These are phyloP conservation scores for Sussaba pulchella DNA, from an alignment of 2,888 invertebrate genomes.

Conservation along the genomic window DNA sequence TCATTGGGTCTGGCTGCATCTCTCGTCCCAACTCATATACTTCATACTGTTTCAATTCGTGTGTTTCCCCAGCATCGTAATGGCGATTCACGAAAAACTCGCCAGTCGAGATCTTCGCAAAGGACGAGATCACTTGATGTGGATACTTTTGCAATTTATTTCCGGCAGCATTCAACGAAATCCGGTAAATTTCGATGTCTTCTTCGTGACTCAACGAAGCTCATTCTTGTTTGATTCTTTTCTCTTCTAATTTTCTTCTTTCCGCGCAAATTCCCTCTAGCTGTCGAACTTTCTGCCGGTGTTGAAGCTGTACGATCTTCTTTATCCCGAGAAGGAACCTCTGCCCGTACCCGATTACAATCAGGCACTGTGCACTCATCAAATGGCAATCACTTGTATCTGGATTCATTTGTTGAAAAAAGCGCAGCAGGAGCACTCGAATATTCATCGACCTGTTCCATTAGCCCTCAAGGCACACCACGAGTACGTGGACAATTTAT, in stretches of 20 bases:
- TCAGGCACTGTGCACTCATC: conserved; percentile 93
- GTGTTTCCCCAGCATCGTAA: conserved; percentile 96
- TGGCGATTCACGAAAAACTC: conserved; percentile 94
- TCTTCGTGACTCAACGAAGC: neutral
- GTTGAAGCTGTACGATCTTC: conserved; percentile 94
- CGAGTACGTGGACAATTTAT: conserved; percentile 86
- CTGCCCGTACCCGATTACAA: conserved; percentile 95
- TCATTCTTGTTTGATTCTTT: conserved; percentile 1
- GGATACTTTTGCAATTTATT: conserved; percentile 98
- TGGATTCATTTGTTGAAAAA: conserved; percentile 98
- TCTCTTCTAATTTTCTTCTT: neutral
- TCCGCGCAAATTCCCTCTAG: conserved; percentile 81
- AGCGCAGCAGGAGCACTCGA: conserved; percentile 94
- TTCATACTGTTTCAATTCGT: conserved; percentile 97
- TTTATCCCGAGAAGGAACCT: conserved; percentile 97
- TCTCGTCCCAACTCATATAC: conserved; percentile 97
- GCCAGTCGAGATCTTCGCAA: conserved; percentile 92
- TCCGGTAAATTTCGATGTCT: conserved; percentile 86
- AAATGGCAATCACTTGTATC: conserved; percentile 97
- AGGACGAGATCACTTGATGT: conserved; percentile 99
- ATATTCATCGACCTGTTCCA: conserved; percentile 91
- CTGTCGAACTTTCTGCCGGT: conserved; percentile 95
- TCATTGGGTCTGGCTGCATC: conserved; percentile 96
- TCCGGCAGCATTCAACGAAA: conserved; percentile 98
- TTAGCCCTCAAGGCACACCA: conserved; percentile 93